These are phyloP conservation scores for Solea solea DNA, from an alignment of 2,113 vertebrate species.

Conservation along the genomic window DNA sequence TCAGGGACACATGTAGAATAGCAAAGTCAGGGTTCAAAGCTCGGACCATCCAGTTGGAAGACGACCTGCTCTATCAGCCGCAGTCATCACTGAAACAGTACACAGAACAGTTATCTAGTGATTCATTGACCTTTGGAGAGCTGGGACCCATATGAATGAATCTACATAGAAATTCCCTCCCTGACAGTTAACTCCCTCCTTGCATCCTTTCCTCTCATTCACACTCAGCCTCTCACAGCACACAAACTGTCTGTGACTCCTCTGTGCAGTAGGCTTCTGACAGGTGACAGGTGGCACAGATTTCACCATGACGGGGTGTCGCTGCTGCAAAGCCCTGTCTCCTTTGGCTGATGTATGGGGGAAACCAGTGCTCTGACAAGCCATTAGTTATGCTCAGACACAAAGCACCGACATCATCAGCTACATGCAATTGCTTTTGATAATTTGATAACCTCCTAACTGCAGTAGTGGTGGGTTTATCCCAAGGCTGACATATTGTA, in stretches of 20 bases:
- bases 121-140: no score
- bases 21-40: no score
- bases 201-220: neutral
- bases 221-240: neutral
- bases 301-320: constrained; percentile 47
- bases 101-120: no score
- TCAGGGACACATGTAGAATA: no score
- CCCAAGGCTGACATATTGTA: constrained; percentile 20
- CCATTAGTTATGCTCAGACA: constrained; percentile 55
- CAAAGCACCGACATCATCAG: constrained; percentile 45
- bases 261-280: constrained; percentile 29
- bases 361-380: constrained; percentile 34
- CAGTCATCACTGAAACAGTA: no score
- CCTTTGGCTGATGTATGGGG: constrained; percentile 39
- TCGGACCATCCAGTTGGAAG: no score
- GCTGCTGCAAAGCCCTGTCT: constrained; percentile 24
- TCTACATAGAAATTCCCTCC: neutral
- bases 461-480: constrained; percentile 22
- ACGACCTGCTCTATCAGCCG: no score
- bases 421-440: constrained; percentile 37
- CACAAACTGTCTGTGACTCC: constrained; percentile 17
- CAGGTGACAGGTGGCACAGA: constrained; percentile 65
- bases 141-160: no score
- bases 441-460: constrained; percentile 41
- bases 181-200: neutral